Evolutionary conservation across 2,888 invertebrate species (phyloP).

Genomic region (Catocala sponsa): DNA sequence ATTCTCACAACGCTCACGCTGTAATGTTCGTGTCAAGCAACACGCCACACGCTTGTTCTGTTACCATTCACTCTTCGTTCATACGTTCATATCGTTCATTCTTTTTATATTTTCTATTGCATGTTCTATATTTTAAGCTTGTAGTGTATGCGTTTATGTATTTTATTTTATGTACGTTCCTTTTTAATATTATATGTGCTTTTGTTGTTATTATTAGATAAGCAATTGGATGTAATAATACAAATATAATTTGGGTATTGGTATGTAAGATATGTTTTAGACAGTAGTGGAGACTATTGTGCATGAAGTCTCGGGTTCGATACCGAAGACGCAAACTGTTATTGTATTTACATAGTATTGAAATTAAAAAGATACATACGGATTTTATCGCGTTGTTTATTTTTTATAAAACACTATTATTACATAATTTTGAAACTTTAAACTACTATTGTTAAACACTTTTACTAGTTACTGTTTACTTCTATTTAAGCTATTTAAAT

Average conservation of each 20-base stretch:
- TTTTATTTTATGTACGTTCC: conserved; percentile 3
- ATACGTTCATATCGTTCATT: conserved; percentile 52
- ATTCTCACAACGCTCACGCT: conserved; percentile 61
- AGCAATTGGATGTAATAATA: background rate
- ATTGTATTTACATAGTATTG: no score
- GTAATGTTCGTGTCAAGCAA: conserved; percentile 50
- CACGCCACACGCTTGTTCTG: conserved; percentile 49
- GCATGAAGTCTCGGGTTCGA: no score
- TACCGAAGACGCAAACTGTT: no score
- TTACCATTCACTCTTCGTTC: conserved; percentile 21
- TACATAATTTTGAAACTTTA: no score
- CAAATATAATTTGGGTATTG: background rate
- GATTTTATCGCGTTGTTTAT: no score
- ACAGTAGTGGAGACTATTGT: no score
- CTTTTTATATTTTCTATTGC: conserved; percentile 44
- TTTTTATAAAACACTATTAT: no score
- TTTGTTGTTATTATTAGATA: background rate
- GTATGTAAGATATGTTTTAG: no score
- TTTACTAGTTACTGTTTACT: no score
- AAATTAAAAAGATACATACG: no score
- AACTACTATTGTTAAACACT: no score
- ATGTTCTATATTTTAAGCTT: conserved; percentile 53
- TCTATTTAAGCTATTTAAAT: no score
- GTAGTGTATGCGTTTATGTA: conserved; percentile 21
- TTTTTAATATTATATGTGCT: conserved; percentile 1